Base-by-base conservation (phyloP, 2,888 invertebrate genomes). In the Exephanes ischioxanthus region DNA sequence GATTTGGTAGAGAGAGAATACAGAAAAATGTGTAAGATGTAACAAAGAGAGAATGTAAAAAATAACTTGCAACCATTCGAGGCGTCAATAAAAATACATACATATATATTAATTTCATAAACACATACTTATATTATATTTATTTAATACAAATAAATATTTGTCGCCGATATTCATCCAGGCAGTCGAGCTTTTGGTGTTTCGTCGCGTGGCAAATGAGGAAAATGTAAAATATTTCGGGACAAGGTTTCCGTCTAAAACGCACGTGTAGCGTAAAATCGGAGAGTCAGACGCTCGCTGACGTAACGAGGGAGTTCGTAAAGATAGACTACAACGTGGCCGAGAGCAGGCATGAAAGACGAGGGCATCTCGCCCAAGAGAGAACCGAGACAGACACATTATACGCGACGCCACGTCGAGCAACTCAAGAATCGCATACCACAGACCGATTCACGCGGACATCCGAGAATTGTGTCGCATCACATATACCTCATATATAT, bases 391-490 rank as follows among this genome's bases (percentile, higher is more conserved):
- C 14, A 19, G 22, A 55, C 19, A 22, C 55, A 55, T 55, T 26
- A 45, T 66, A 67, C 53, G 53, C 53, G 80, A 73, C 66, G 72
- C 37, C 48, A n/a, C 63, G 51, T 53, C 51, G 33, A 16, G 67
- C 33, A 51, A 4, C 41, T 58, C 73, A 16, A 45, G 55, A 61
- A 55, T 58, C 73, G 73, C 63, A 33, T 51, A 33, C 48, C 48
- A 30, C 58, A 70, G 51, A 67, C 58, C 77, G 67, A 68, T 67
- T 80, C 80, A 73, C 30, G 53, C 78, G 67, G 22, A 73, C 26
- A 72, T 83, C 67, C 66, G 78, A 72, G 58, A 55, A 77, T 66
- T 63, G 14, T 26, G 9, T 41, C 81, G 45, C 37, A 77, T 67
- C 71, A 58, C 26, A 5, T 16, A 45, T 45, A 45, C 16, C 4